Base-by-base conservation (phyloP, 2,113 vertebrate species). In the Genyomyrus donnyi region DNA sequence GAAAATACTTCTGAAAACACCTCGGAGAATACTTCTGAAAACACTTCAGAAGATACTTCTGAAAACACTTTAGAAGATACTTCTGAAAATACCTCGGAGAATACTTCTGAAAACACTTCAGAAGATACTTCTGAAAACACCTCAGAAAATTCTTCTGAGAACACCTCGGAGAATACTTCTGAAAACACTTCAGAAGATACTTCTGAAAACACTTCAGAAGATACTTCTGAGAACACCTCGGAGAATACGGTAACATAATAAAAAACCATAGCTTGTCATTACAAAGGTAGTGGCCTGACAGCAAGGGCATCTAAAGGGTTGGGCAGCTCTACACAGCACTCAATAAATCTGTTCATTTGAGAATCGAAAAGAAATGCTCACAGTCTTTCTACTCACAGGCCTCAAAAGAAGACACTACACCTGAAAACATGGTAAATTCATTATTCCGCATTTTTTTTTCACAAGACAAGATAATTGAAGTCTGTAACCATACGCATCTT, bases 1-100 rank as follows among this genome's bases (percentile, higher is more conserved):
- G 90, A 88, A 66, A 88, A 88, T 46, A 90, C 90, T 7, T 90
- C 87, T 19, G 90, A 90, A 88, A 88, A 88, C 1, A 84, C 42
- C 17, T 84, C 66, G 10, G 90, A 88, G 17, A 80, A 90, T 45
- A 49, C 90, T 5, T 90, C 90, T 5, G 90, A 84, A 21, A 87
- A 84, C 7, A 90, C 85, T 24, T 86, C n/a, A 1, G 85, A 86
- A 0, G 8, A 83, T 35, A 83, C 77, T 39, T 83, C 77, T 83
- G 77, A 45, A 19, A 83, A 83, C 1, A 83, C 77, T 0, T 83
- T 39, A 2, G 77, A 83, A 8, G 9, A 45, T 35, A 3, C 39
- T 6, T 83, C 35, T 17, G 77, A 45, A 0, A 83, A 83, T 1
- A 42, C 77, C 2, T 83, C 39, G 0, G 39, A 83, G 10, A 21